Conservation (phyloP, 2,888 invertebrate genomes). For the Amphipyra tragopoginis region DNA sequence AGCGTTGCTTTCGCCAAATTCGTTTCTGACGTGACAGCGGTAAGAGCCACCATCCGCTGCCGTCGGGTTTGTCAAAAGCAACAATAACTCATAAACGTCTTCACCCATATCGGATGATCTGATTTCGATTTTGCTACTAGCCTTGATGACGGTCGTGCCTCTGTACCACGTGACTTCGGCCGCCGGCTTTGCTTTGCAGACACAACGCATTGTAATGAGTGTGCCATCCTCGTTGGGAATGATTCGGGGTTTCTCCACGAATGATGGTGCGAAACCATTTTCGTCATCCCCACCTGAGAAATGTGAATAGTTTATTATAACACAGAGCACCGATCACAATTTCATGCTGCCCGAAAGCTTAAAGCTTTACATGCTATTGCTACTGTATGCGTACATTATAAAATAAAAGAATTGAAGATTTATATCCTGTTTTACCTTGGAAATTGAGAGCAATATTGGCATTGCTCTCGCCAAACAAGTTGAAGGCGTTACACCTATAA, state of each 20-base stretch:
- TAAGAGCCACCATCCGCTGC: slow-evolving; percentile 90
- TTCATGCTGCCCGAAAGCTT: slow-evolving; percentile 84
- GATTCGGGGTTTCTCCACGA: slow-evolving; percentile 99
- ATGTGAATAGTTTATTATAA: slow-evolving; percentile 51
- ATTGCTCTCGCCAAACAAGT: slow-evolving; percentile 99
- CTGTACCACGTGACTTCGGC: slow-evolving; percentile 98
- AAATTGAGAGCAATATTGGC: slow-evolving; percentile 99
- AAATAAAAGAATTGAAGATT: slow-evolving; percentile 55
- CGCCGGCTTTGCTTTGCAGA: slow-evolving; percentile 98
- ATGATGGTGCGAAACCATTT: slow-evolving; percentile 98
- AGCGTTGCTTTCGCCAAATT: slow-evolving; percentile 98
- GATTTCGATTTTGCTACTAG: slow-evolving; percentile 95
- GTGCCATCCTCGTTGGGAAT: slow-evolving; percentile 99
- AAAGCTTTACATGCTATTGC: slow-evolving; percentile 84
- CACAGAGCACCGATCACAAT: slow-evolving; percentile 46
- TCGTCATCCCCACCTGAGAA: slow-evolving; percentile 96
- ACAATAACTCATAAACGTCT: slow-evolving; percentile 96
- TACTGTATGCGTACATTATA: slow-evolving; percentile 88
- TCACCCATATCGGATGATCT: slow-evolving; percentile 94
- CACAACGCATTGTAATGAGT: slow-evolving; percentile 98
- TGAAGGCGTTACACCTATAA: slow-evolving; percentile 99
- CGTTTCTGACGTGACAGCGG: slow-evolving; percentile 98
- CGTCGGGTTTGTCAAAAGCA: slow-evolving; percentile 89
- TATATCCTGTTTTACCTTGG: slow-evolving; percentile 93
- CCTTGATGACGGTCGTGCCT: slow-evolving; percentile 95